Conservation (phyloP, 2,113 vertebrate genomes). For the Ciconia maguari region DNA sequence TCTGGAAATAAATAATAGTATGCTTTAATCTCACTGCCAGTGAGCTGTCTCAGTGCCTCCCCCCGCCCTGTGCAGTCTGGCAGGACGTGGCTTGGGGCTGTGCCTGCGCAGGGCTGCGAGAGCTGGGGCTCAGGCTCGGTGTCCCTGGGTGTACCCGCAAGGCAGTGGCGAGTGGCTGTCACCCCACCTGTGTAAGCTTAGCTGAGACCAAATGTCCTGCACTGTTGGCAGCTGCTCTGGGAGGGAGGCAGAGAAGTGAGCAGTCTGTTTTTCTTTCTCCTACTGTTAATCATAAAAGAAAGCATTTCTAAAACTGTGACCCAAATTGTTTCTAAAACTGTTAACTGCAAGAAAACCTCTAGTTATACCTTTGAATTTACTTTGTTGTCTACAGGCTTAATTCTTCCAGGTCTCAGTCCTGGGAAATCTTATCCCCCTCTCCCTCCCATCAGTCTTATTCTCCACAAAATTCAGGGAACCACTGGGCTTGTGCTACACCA, state of each 20-base stretch:
- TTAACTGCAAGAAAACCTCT: background rate
- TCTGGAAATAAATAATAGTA: background rate
- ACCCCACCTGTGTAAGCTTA: background rate
- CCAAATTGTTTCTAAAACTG: background rate
- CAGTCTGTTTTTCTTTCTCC: background rate
- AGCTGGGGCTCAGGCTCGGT: background rate
- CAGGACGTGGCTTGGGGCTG: background rate
- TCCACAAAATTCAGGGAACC: background rate
- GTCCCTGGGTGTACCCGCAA: background rate
- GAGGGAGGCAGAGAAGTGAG: background rate
- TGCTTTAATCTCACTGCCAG: background rate
- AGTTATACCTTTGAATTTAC: background rate
- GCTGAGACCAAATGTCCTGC: background rate
- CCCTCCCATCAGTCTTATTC: background rate
- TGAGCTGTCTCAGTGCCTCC: background rate
- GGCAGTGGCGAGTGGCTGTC: fast-evolving
- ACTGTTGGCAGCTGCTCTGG: background rate
- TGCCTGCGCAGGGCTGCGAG: background rate
- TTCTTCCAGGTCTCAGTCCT: background rate
- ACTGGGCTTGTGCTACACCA: background rate
- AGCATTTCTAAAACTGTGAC: background rate
- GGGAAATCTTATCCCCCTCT: background rate
- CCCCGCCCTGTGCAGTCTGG: background rate
- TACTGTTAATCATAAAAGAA: background rate
- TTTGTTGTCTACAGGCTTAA: background rate